Conservation (phyloP, 2,113 vertebrate species). For the Labeo catla region DNA sequence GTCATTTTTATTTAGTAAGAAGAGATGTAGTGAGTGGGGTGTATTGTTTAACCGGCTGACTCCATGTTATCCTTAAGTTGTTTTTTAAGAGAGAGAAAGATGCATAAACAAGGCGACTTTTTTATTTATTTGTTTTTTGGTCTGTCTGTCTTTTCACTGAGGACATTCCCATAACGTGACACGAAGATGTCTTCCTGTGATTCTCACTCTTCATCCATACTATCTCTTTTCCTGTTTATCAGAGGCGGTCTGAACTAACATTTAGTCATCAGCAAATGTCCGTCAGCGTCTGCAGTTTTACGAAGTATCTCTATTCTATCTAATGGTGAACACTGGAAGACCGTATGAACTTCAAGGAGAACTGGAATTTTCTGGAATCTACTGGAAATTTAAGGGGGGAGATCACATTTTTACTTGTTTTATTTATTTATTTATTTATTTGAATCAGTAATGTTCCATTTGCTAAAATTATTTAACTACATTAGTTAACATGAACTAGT, state of each 20-base stretch:
- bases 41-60: background rate
- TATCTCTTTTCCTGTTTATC: slow-evolving; percentile 70
- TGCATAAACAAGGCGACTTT: background rate
- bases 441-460: background rate
- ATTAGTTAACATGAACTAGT: background rate
- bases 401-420: no score
- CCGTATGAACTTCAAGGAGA: no score
- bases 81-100: background rate
- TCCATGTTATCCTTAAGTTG: background rate
- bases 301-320: background rate
- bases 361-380: background rate
- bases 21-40: background rate
- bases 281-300: background rate
- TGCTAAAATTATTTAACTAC: background rate
- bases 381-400: no score
- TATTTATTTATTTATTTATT: background rate
- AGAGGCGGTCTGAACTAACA: slow-evolving; percentile 45
- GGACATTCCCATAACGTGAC: slow-evolving; percentile 9
- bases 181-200: background rate
- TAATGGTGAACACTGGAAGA: background rate
- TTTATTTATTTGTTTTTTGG: background rate
- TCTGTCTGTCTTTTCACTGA: slow-evolving; percentile 24
- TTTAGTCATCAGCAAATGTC: slow-evolving; percentile 12
- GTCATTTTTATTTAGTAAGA: background rate
- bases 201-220: slow-evolving; percentile 33